Percentiles rank a stretch among this genome's conserved stretches.
These are phyloP conservation scores for Dermochelys coriacea DNA, from an alignment of 2,797 vertebrate genomes.

Conservation along the genomic window DNA sequence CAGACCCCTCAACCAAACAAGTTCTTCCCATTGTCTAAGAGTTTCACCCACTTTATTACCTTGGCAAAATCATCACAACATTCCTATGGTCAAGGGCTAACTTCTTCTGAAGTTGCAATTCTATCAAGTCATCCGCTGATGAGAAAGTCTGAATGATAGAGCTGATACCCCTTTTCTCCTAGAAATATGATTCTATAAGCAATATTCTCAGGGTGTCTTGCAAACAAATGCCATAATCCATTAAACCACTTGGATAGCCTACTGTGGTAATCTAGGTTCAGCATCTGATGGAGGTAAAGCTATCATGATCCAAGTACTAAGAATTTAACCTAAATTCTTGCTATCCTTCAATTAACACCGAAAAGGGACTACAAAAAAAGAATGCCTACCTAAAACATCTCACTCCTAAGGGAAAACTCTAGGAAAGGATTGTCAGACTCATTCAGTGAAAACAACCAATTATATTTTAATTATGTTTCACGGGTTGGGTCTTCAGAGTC, in stretches of 20 bases:
- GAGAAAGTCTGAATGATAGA: neutral
- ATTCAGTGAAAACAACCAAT: neutral
- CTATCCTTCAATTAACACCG: neutral
- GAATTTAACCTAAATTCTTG: neutral
- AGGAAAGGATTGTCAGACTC: neutral
- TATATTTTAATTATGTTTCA: neutral
- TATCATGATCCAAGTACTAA: neutral
- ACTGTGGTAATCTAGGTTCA: neutral
- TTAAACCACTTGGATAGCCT: neutral
- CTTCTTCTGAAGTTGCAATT: neutral
- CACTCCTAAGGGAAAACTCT: neutral
- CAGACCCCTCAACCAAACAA: neutral
- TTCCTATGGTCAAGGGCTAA: fast-evolving
- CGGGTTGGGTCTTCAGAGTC: neutral
- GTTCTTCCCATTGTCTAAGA: neutral
- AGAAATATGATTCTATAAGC: neutral
- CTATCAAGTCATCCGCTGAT: neutral
- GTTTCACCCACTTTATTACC: neutral
- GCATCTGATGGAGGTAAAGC: neutral
- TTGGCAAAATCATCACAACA: neutral
- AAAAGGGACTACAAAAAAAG: neutral
- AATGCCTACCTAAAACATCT: neutral
- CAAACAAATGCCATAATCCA: neutral
- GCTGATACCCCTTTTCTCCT: neutral
- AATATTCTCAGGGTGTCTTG: neutral